Percentiles rank a stretch among this genome's conserved stretches.
These are phyloP conservation scores for Oceanites oceanicus DNA, from an alignment of 2,113 vertebrate genomes.

Conservation along the genomic window DNA sequence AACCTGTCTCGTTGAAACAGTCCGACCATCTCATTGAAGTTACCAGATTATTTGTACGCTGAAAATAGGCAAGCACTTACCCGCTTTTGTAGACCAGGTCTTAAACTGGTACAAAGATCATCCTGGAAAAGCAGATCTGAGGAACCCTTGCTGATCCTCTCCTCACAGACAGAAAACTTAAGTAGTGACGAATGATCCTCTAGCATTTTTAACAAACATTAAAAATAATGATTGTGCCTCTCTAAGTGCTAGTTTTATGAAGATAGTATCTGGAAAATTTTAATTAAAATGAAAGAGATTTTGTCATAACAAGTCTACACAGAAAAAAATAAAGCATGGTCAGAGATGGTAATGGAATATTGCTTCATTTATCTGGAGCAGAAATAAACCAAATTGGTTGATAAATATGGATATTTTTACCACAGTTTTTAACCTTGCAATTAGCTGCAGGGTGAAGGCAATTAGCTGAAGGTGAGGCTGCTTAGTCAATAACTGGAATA, in stretches of 20 bases:
- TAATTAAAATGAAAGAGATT: slow-evolving; percentile 14
- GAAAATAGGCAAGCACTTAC: background rate
- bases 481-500: background rate
- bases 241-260: background rate
- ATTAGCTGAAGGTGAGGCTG: background rate
- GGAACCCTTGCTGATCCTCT: background rate
- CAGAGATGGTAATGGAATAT: background rate
- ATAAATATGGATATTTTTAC: background rate
- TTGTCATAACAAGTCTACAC: background rate
- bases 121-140: background rate
- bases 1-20: background rate
- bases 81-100: background rate
- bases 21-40: background rate
- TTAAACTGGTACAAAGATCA: background rate
- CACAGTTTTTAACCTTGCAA: background rate
- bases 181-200: background rate
- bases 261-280: slow-evolving; percentile 13
- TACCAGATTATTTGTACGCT: background rate
- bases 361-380: background rate
- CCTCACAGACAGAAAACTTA: background rate
- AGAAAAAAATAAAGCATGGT: background rate
- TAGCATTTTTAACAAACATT: background rate
- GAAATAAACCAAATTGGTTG: background rate
- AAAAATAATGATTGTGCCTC: background rate
- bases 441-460: background rate